Conservation (phyloP, 2,888 invertebrate genomes). For the Cantharis rufa region DNA sequence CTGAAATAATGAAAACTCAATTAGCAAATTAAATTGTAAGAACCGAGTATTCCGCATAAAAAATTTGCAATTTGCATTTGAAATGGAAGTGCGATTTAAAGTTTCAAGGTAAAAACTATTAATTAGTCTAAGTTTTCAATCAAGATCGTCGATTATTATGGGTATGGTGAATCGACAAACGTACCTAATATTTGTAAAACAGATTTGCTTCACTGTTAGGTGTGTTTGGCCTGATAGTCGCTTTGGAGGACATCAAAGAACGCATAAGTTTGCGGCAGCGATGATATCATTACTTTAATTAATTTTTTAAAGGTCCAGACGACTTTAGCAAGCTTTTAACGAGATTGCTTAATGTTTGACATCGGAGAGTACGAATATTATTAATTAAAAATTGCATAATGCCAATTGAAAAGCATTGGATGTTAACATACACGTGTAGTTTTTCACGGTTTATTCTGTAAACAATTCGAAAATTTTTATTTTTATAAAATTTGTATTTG, state of each 20-base stretch:
- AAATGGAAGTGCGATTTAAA: neutral
- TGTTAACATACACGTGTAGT: neutral
- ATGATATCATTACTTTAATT: neutral
- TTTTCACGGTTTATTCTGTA: neutral
- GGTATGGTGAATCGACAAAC: neutral
- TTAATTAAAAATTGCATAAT: neutral
- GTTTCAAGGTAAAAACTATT: neutral
- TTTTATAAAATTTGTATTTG: too few relatives aligned
- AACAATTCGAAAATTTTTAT: too few relatives aligned
- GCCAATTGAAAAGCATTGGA: neutral
- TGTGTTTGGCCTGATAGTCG: neutral
- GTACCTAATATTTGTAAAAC: neutral
- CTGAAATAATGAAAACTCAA: neutral
- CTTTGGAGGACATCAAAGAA: neutral
- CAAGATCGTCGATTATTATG: neutral
- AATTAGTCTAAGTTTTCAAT: neutral
- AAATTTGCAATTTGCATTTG: neutral
- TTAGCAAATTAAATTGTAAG: neutral
- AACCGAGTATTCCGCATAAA: neutral
- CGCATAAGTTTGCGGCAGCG: neutral
- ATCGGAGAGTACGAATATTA: neutral
- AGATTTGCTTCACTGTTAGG: neutral
- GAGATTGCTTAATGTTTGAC: neutral
- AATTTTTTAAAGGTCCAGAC: neutral
- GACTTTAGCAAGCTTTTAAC: neutral